A percentile compares a stretch with the other conserved stretches of the same genome.
These are phyloP conservation scores for Luscinia megarhynchos DNA, from an alignment of 2,797 vertebrate genomes.

Conservation along the genomic window DNA sequence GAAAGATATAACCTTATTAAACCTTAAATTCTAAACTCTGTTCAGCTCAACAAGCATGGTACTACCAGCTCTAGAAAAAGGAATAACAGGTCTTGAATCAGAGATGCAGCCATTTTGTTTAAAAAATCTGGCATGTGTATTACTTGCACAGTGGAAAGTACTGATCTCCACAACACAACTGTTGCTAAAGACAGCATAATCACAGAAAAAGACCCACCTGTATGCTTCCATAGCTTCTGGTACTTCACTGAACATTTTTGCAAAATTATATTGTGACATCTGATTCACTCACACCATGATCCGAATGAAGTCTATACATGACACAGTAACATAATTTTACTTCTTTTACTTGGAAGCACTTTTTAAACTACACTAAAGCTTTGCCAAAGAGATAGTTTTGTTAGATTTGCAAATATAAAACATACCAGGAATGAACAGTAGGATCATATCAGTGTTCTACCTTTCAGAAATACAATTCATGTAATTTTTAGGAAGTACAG, in stretches of 20 bases:
- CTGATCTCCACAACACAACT: background rate
- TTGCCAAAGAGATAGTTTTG: background rate
- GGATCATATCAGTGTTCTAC: background rate
- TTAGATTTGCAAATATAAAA: background rate
- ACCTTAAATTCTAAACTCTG: background rate
- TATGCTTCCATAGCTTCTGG: background rate
- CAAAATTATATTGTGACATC: background rate
- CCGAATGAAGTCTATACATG: background rate
- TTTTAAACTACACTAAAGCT: background rate
- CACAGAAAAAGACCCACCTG: background rate
- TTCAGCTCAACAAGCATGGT: background rate
- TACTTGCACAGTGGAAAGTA: background rate
- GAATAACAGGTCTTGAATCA: background rate
- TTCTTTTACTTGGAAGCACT: background rate
- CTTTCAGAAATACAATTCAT: background rate
- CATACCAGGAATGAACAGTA: background rate
- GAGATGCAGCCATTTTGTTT: background rate
- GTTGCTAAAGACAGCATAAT: background rate
- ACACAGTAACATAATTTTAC: background rate
- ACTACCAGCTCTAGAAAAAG: background rate
- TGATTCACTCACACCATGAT: background rate
- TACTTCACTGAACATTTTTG: background rate
- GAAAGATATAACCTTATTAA: background rate
- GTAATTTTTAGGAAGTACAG: background rate
- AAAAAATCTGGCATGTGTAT: background rate